Evolutionary conservation across 2,797 vertebrate genomes (phyloP), one percentile per base, ranked within the genome.

Genomic region (Gobionotothen gibberifrons): DNA sequence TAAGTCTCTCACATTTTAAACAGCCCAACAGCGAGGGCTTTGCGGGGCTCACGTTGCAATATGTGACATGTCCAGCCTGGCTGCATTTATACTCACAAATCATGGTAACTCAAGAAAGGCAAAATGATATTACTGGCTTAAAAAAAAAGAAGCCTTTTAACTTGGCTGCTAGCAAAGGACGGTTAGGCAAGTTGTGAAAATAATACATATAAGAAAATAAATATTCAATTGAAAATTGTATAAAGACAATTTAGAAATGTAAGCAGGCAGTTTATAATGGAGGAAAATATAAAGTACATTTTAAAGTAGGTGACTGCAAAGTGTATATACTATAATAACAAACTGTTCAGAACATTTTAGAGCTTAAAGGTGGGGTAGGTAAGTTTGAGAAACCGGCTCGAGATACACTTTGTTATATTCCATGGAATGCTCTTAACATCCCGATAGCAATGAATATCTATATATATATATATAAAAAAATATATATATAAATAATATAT

Each of bases 61-160:
- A 60, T 29, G 75, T 71, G 66, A 58, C 68, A 62, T 78, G 76
- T 81, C 54, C 56, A 78, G 70, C 42, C n/a, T 21, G 48, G 72
- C 69, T 61, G 61, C 51, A 61, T 62, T 16, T 65, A 69, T 74
- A 48, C 39, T 71, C 64, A 85, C 56, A 83, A 76, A 75, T 84
- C 72, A 78, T 1, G 11, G 62, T 66, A 73, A 68, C 58, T 58
- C 40, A 40, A 74, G 56, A 48, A 77, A 78, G 63, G 52, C 11
- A 62, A 69, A 43, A 12, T 62, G 58, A 80, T 74, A 66, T 75
- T 60, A 59, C 19, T 56, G 54, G 17, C 42, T 59, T 36, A 36
- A 1, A 17, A 60, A 72, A 59, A 40, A 67, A 32, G 14, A n/a
- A n/a, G 10, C 29, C 15, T 29, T 46, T 57, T 2, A 59, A 47